Conservation (phyloP, 2,113 vertebrate species). For the Xiphorhynchus elegans region DNA sequence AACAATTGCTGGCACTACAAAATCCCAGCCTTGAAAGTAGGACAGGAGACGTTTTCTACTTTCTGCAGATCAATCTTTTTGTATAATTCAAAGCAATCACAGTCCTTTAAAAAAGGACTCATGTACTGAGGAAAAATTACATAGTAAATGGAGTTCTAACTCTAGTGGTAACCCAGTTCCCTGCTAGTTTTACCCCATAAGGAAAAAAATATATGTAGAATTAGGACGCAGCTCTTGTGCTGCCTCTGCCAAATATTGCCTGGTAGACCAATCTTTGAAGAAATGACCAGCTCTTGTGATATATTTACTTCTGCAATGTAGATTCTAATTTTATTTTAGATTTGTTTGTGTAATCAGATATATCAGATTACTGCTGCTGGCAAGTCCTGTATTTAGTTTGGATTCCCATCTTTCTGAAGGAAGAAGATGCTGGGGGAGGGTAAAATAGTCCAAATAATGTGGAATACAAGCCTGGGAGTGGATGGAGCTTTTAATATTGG, state of each 20-base stretch:
- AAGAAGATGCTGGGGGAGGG: background rate
- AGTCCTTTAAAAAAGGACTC: background rate
- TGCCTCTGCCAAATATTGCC: background rate
- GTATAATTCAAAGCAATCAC: constrained; percentile 38
- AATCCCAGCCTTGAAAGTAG: constrained; percentile 42
- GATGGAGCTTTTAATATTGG: background rate
- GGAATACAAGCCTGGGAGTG: background rate
- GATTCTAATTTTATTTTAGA: constrained; percentile 2
- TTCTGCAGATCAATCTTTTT: constrained; percentile 49
- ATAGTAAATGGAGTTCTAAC: constrained; percentile 38
- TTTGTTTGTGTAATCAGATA: constrained; percentile 7
- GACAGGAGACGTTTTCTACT: constrained; percentile 37
- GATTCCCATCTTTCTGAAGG: background rate
- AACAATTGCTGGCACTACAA: constrained; percentile 29
- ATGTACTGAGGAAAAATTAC: constrained; percentile 46
- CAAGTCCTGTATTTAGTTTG: background rate
- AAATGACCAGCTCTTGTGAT: background rate
- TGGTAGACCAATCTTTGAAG: background rate
- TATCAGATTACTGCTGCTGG: background rate
- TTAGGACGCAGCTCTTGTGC: background rate
- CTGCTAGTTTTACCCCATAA: background rate
- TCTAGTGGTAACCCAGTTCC: background rate
- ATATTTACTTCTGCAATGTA: constrained; percentile 1
- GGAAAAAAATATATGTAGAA: background rate
- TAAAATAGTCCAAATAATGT: background rate